Evolutionary conservation across 2,888 invertebrate genomes (phyloP).

Genomic region (Mythimna ferrago): DNA sequence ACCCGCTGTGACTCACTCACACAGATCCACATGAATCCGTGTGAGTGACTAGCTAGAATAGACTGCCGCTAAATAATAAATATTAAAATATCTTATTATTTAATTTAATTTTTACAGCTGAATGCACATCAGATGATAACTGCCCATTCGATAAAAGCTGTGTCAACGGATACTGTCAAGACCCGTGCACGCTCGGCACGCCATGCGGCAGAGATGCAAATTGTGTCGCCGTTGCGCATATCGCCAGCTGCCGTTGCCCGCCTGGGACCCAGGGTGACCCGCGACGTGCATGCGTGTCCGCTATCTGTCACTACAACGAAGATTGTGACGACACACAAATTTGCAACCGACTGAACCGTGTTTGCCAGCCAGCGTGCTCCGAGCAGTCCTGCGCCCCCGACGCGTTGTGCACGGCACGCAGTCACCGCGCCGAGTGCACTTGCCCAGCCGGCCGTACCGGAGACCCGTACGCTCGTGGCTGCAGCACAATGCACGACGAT

Average conservation of each 20-base stretch:
- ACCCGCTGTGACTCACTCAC: neutral
- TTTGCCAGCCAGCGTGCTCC: slow-evolving; percentile 95
- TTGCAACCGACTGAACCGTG: slow-evolving; percentile 95
- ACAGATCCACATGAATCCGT: no score
- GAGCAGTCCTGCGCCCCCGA: slow-evolving; percentile 95
- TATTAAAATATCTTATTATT: slow-evolving; percentile 24
- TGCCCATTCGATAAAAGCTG: slow-evolving; percentile 97
- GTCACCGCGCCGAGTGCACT: slow-evolving; percentile 94
- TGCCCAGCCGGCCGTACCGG: slow-evolving; percentile 95
- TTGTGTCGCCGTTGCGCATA: slow-evolving; percentile 94
- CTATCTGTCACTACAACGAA: slow-evolving; percentile 96
- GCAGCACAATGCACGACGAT: slow-evolving; percentile 75
- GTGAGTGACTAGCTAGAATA: neutral
- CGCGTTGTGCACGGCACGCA: slow-evolving; percentile 94
- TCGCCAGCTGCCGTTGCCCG: slow-evolving; percentile 95
- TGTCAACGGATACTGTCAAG: slow-evolving; percentile 94
- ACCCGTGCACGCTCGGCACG: slow-evolving; percentile 93
- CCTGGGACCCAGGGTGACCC: slow-evolving; percentile 96
- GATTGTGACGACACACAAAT: slow-evolving; percentile 96
- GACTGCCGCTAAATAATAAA: slow-evolving; percentile 47
- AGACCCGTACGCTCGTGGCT: slow-evolving; percentile 93
- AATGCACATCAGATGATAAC: slow-evolving; percentile 94
- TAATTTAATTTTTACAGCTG: slow-evolving; percentile 90
- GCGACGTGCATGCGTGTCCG: slow-evolving; percentile 94
- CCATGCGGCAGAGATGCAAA: slow-evolving; percentile 95